Base-by-base conservation (phyloP, 1,140 invertebrate genomes). In the Melanaphis sacchari region DNA sequence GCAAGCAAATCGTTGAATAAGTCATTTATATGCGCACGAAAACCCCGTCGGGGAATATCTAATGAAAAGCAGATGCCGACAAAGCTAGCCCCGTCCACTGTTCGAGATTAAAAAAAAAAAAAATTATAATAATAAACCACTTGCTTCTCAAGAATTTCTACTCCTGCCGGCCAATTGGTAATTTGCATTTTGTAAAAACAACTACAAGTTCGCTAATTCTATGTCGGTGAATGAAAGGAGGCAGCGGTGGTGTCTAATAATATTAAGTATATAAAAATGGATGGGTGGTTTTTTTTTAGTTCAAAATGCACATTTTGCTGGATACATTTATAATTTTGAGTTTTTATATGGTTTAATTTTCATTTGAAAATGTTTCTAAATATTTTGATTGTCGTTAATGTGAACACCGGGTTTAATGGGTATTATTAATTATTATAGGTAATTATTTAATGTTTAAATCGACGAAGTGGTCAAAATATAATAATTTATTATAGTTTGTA, bases 141-240 rank as follows among this genome's bases (percentile, higher is more conserved):
- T 38, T 59, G 54, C 52, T n/a, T 9, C 22, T 82, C 3, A n/a
- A 38, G 52, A 41, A n/a, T 52, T 24, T 46, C n/a, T 40, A 38
- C 24, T 18, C 2, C 43, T 2, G 31, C 46, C 90, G 22, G 22
- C 76, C n/a, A 22, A n/a, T 26, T 24, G 22, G 9, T 2, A 41
- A 92, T 92, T 92, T 92, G 91, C 91, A 92, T 92, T 92, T 91
- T 8, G 91, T 84, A 46, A 43, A 92, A 49, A 89, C 87, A n/a
- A 76, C 59, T 76, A n/a, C 15, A 76, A 15, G 59, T 76, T 76
- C 59, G 31, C 31, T 15, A n/a, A n/a, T 43, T n/a, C 18, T 76
- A 76, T 31, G 22, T 85, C 84, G 40, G 59, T 76, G 59, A 2
- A 18, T 21, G 15, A n/a, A 85, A 85, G 82, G 31, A 41, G 26